Conservation (phyloP, 2,888 invertebrate genomes). For the Leptinotarsa juncta region DNA sequence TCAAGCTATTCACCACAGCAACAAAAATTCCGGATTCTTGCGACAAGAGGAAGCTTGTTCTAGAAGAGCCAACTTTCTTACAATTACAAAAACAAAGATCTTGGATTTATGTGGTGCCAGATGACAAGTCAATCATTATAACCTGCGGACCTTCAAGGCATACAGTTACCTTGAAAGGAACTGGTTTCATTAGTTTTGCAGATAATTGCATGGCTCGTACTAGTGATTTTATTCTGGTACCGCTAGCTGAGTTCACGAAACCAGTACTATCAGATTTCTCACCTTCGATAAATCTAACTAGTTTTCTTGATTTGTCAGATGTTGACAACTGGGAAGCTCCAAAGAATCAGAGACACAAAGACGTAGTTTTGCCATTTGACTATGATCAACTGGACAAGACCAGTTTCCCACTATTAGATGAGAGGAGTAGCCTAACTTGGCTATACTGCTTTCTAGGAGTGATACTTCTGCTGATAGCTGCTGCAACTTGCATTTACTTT, state of each 20-base stretch:
- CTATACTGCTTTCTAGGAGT: conserved; percentile 16
- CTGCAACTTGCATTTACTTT: conserved; percentile 1
- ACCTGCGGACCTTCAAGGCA: background rate
- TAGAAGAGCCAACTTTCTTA: conserved; percentile 24
- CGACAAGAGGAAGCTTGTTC: conserved; percentile 18
- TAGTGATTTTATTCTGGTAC: background rate
- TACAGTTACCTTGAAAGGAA: conserved; percentile 20
- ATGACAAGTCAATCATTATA: background rate
- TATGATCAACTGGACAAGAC: conserved; percentile 18
- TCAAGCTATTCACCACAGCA: conserved; percentile 23
- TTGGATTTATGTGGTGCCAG: conserved; percentile 28
- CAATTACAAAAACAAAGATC: conserved; percentile 28
- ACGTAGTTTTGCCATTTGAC: conserved; percentile 28
- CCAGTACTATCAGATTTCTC: conserved; percentile 21
- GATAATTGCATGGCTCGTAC: conserved; percentile 19
- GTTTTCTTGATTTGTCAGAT: conserved; percentile 21
- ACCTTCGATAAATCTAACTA: conserved; percentile 12
- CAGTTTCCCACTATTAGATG: conserved; percentile 1
- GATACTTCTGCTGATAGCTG: background rate
- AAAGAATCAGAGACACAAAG: conserved; percentile 1
- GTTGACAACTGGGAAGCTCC: conserved; percentile 5
- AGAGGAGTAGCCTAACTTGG: background rate
- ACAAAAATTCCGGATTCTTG: conserved; percentile 23
- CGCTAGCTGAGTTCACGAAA: conserved; percentile 23
- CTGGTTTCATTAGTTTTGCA: conserved; percentile 24